These are phyloP conservation scores for Myotis lucifugus DNA, from an alignment of 2,113 vertebrate genomes.

Conservation along the genomic window DNA sequence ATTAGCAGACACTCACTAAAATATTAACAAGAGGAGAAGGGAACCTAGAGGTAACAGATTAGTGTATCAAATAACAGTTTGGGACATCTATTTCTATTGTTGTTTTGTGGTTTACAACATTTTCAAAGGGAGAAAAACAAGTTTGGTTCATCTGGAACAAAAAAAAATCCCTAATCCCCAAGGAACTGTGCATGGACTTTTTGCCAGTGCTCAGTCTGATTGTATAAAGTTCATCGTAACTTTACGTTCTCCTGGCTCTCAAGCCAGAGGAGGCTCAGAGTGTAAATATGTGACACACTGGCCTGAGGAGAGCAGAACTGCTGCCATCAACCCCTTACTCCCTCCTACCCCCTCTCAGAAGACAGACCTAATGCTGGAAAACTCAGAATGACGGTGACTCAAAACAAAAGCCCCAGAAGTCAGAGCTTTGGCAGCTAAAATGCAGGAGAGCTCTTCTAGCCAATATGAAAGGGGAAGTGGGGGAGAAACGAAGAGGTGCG, in stretches of 20 bases:
- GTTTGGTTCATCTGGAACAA: background rate
- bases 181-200: background rate
- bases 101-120: background rate
- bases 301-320: background rate
- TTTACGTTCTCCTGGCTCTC: background rate
- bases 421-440: background rate
- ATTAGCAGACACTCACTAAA: background rate
- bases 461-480: background rate
- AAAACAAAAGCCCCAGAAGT: background rate
- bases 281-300: background rate
- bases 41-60: background rate
- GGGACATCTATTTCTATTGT: background rate
- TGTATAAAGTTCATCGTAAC: background rate
- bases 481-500: background rate
- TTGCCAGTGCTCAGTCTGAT: background rate
- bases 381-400: background rate
- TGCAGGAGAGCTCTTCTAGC: background rate
- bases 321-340: background rate
- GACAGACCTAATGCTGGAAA: background rate
- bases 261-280: background rate
- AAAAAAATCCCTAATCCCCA: background rate
- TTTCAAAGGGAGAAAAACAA: background rate
- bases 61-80: background rate
- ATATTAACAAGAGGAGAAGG: background rate
- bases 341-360: background rate